Base-by-base conservation (phyloP, 2,113 vertebrate species). In the Colossoma macropomum region DNA sequence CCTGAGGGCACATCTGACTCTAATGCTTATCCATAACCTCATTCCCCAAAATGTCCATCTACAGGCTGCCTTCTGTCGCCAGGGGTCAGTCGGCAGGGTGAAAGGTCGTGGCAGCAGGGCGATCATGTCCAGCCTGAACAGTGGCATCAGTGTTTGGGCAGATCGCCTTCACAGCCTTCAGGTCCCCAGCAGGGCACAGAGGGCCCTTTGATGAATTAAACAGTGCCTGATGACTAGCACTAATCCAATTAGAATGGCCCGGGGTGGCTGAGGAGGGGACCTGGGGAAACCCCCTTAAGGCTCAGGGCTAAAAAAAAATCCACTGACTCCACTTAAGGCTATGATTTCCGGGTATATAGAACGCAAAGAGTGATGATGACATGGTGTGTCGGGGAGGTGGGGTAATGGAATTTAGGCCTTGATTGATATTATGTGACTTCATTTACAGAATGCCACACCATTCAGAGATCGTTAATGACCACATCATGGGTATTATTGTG, bases 151-250 rank as follows among this genome's bases (percentile, higher is more conserved):
- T 88, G 84, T 85, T 80, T 69, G 59, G 65, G 65, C 79, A 27
- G 54, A 50, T 48, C 62, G 50, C 54, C 74, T 19, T 63, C 56
- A 72, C 59, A 63, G 66, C 75, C 75, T 59, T 32, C 71, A 59
- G 75, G 80, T 45, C 50, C 81, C 80, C 78, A 59, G 84, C 78
- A 25, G 84, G 78, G 86, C 79, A 88, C 84, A 88, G 79, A 81
- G 78, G 56, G 17, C 27, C 59, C 77, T 82, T 88, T 88, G 79
- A 88, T 56, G 84, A 78, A 79, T 86, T 88, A 88, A 86, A 82
- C 79, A 86, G 81, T 84, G 79, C 84, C 86, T 78, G 65, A 77
- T 86, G 84, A 85, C 84, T 75, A 70, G 50, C 65, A 50, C 84
- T 86, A 82, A 88, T 82, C 84, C 82, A 79, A 84, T 88, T 81